Evolutionary conservation across 2,113 vertebrate genomes (phyloP), one percentile per base, ranked within the genome.

Genomic region (Rallus limicola): DNA sequence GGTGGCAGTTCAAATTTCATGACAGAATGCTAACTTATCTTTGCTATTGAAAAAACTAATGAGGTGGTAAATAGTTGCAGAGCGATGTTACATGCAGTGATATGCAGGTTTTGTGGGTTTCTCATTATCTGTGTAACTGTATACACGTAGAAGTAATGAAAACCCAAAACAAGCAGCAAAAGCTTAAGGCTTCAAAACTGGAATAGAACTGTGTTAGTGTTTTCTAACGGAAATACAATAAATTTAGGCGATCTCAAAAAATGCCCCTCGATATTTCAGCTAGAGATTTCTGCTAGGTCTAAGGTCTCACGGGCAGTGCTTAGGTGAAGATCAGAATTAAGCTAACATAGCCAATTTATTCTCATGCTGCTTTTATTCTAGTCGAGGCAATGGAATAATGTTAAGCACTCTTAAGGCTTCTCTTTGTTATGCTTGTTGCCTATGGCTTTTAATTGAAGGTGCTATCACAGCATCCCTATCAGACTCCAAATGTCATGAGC

Each of bases 1-100:
- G 52, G 70, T 52, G 29, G 76, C 38, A 90, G 72, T 55, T 69
- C 33, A 82, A 11, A 94, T 96, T 96, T 96, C 89, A 86, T 77
- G 90, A 95, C 93, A 93, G 95, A 96, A 92, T 76, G 62, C 58
- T 93, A 92, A 91, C 55, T 94, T 96, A 94, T 86, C 92, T 93
- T 68, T 76, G 78, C 85, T 92, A 82, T 38, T 85, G 82, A 86
- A 95, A 88, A 96, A 95, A 77, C 77, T 95, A 97, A 97, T 93
- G 92, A 94, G 89, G 94, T 96, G 90, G 82, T 87, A 90, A 93
- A 96, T 87, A 92, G 86, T 55, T 93, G 80, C 81, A 92, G 44
- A 82, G 36, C 0, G 1, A 63, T 65, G 72, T 88, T 90, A 93
- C 69, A 74, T 60, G 55, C 19, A 72, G 42, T 29, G 69, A 91